Conservation (phyloP, 2,797 vertebrate genomes). For the Uromys caudimaculatus region DNA sequence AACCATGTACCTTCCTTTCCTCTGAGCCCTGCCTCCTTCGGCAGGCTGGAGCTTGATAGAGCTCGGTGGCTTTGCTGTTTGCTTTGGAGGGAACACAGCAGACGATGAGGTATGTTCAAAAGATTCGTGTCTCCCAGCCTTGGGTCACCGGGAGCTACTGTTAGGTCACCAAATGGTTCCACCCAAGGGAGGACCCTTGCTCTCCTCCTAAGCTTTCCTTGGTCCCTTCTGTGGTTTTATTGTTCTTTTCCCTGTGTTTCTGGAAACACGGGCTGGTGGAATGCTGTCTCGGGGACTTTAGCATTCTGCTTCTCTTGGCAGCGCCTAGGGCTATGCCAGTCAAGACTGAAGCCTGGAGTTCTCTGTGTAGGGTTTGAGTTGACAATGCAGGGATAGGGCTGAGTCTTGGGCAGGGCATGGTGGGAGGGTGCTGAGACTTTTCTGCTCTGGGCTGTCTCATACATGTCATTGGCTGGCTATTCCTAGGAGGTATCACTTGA, state of each 20-base stretch:
- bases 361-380: not conserved
- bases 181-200: not conserved
- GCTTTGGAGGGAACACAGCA: conserved; percentile 60
- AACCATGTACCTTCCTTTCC: conserved; percentile 51
- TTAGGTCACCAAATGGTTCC: not conserved
- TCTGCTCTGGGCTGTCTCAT: not conserved
- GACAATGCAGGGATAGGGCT: not conserved
- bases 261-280: not conserved
- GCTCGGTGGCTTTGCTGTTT: conserved; percentile 63
- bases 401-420: not conserved
- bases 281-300: not conserved
- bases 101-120: conserved; percentile 71
- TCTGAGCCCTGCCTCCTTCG: conserved; percentile 64
- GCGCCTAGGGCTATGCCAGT: not conserved
- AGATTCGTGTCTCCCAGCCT: not conserved
- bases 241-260: not conserved
- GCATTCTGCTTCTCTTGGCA: not conserved
- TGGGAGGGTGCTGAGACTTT: not conserved
- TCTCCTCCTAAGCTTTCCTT: not conserved
- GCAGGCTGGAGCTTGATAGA: not conserved
- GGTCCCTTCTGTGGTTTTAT: not conserved
- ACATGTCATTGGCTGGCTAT: not conserved
- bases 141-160: not conserved
- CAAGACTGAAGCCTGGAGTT: not conserved
- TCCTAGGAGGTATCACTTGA: not conserved